Evolutionary conservation across 2,888 invertebrate species (phyloP), one percentile per base, ranked within the genome.

Genomic region (Mystacides longicornis): DNA sequence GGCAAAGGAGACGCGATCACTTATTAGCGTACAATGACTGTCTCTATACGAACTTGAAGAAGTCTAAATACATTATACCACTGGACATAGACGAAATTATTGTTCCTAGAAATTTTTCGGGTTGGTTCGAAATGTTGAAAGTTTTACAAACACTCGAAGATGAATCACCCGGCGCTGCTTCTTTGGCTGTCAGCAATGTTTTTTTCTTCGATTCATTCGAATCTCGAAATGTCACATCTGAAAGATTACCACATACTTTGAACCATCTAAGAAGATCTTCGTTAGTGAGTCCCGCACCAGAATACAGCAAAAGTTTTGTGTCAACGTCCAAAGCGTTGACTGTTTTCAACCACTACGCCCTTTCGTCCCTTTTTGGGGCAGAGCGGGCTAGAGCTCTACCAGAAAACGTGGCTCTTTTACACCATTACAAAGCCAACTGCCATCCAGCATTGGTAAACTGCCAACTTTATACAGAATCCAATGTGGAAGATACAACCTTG

Each of bases 21-120:
- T 71, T 89, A 27, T 77, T 88, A 59, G 81, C 86, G 0, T 89
- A 88, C 68, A 89, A 89, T 68, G 87, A 87, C 67, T 89, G 88
- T 66, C 78, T 88, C 57, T 87, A 89, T 68, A 79, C 85, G 67
- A 86, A 86, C 70, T 70, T 87, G 51, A 71, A 78, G 63, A 74
- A 74, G 60, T 83, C 85, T 37, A 77, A 81, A 63, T 86, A 75
- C 66, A 71, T 87, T 18, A 72, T 87, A 23, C 85, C 87, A 9
- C 69, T 88, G 62, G 88, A 89, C 67, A 75, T 86, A 46, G 88
- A 89, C 67, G 88, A 89, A 72, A 74, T 87, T 49, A 77, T 89
- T 55, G 74, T 88, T 52, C 88, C 88, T 18, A 78, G 81, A 66
- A 69, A 73, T 60, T 75, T 76, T 21, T 66, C 71, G 48, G 81